phyloP scores from a whole-genome alignment of 1,140 invertebrate species.

The Macrosteles quadrilineatus region DNA sequence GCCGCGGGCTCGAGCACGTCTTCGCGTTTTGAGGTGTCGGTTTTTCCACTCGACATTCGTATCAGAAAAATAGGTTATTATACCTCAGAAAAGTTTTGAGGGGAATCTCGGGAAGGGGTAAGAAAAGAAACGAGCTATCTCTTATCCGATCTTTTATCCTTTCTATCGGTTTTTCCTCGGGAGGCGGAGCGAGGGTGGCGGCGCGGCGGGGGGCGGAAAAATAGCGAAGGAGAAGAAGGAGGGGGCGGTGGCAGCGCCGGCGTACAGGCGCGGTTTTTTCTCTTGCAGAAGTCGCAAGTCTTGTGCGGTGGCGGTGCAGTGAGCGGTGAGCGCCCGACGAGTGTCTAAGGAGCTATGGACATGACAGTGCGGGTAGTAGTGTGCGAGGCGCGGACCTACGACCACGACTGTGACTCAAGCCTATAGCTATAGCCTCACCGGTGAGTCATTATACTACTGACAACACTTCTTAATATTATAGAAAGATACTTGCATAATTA shows the following conservation, averaged over 20 bases:
- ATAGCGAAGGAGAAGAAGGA: conserved; percentile 29
- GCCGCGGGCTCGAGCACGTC: not conserved
- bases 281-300: conserved; percentile 5
- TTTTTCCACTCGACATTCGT: not conserved
- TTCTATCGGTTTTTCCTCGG: conserved; percentile 28
- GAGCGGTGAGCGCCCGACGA: not conserved
- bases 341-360: no score
- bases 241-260: conserved; percentile 17
- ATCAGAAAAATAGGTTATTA: conserved; percentile 4
- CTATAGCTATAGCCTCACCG: no score
- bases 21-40: not conserved
- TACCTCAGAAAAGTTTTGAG: not conserved
- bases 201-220: conserved; percentile 25
- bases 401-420: not conserved
- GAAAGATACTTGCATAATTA: no score
- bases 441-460: no score
- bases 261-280: conserved; percentile 31
- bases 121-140: conserved; percentile 4
- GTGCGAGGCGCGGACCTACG: not conserved
- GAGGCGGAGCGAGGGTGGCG: conserved; percentile 24
- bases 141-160: conserved; percentile 32
- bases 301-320: no score
- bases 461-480: no score
- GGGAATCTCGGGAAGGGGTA: not conserved
- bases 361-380: not conserved